phyloP scores from a whole-genome alignment of 2,888 invertebrate species.

The Amaurobius ferox region DNA sequence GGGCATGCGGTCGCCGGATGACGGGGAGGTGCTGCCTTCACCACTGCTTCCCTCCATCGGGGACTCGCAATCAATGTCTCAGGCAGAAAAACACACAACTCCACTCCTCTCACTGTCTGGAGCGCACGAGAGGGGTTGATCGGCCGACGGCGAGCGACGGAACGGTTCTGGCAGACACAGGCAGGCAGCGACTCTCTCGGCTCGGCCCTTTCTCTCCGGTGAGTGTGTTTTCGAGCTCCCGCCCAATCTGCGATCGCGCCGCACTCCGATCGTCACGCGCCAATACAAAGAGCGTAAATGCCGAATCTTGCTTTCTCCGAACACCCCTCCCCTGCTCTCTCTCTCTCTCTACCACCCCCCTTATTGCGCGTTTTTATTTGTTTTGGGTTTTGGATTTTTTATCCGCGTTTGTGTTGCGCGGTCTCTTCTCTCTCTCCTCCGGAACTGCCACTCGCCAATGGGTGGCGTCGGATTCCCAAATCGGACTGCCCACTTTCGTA shows the following conservation, averaged over 20 bases:
- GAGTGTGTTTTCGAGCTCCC: constrained; percentile 35
- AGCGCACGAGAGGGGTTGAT: background rate
- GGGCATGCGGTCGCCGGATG: constrained; percentile 49
- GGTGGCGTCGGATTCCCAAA: constrained; percentile 30
- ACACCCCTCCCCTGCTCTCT: constrained; percentile 13
- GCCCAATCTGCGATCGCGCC: constrained; percentile 58
- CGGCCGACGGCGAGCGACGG: background rate
- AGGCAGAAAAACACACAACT: constrained; percentile 6
- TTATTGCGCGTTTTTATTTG: constrained; percentile 32
- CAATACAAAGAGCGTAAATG: constrained; percentile 68
- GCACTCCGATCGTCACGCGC: constrained; percentile 64
- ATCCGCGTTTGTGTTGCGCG: constrained; percentile 26
- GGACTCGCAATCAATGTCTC: constrained; percentile 8
- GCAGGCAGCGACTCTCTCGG: constrained; percentile 22
- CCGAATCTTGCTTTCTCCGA: constrained; percentile 36
- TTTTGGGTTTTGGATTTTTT: constrained; percentile 34
- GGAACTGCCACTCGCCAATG: constrained; percentile 60
- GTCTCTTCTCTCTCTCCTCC: constrained; percentile 36
- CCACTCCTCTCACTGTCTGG: too few species aligned
- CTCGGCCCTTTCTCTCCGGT: constrained; percentile 16
- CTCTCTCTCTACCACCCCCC: constrained; percentile 1
- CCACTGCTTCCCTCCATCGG: constrained; percentile 70
- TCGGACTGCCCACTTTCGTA: constrained; percentile 64
- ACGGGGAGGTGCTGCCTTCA: constrained; percentile 66
- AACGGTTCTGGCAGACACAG: constrained; percentile 28